Base-by-base conservation (phyloP, 2,797 vertebrate genomes). In the Falco rusticolus region DNA sequence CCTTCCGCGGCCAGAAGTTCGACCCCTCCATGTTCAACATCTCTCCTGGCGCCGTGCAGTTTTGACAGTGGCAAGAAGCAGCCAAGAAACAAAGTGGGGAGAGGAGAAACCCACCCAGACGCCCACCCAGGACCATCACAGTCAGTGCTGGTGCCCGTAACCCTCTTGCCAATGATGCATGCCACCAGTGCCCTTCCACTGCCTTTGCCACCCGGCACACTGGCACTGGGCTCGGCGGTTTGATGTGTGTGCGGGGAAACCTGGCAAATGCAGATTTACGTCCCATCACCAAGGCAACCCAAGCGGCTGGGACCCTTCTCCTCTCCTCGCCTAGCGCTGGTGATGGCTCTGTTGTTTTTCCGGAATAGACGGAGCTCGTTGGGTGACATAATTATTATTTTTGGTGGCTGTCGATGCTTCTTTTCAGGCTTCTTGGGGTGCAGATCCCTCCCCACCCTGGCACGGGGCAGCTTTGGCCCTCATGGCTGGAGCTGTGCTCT, bases 1-100 rank as follows among this genome's bases (percentile, higher is more conserved):
- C 99, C 0, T 99, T 99, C 98, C 99, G 95, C 26, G 99, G 99
- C 81, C 99, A 99, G 97, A 97, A 98, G 94, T 99, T 99, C 56
- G 99, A 99, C 97, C 99, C 99, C 0, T 98, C 99, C 98, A 98
- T 99, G 99, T 99, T 99, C 74, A 99, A 99, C 98, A 99, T 99
- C 98, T 99, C 99, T 15, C 98, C 99, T 0, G 99, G 99, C 7
- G 99, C 99, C 0, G 99, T 99, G 86, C 99, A 99, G 98, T 99
- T 99, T 97, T 99, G 98, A 99, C 33, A 29, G 77, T 16, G 16
- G 77, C 16, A 1, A 43, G 74, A 89, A 84, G 7, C 15, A 6
- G 19, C 84, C 18, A 3, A 61, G 41, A 66, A 60, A 25, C 5
- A 8, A 80, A 71, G 83, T 2, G 15, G 72, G 86, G 91, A 94